Conservation (phyloP, 2,113 vertebrate species). For the Desmodus rotundus region DNA sequence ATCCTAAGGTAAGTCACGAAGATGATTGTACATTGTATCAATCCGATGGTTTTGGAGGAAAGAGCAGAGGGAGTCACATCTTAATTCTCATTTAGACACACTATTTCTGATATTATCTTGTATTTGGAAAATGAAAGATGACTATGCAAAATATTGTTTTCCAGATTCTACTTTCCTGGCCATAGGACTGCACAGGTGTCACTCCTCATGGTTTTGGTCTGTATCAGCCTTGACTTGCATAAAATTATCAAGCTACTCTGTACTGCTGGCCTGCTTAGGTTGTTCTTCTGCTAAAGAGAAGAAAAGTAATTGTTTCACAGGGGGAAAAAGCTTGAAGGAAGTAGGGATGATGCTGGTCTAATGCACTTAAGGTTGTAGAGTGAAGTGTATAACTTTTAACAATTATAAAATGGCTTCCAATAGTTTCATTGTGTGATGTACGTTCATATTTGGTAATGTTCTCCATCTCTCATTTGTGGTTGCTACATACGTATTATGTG, state of each 20-base stretch:
- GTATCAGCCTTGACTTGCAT: neutral
- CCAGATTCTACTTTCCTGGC: neutral
- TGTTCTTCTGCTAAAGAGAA: neutral
- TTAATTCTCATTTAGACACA: neutral
- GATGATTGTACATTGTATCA: neutral
- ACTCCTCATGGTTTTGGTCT: neutral
- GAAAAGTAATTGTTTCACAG: neutral
- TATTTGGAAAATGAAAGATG: conserved; percentile 27
- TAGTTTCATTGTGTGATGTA: neutral
- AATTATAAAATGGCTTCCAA: neutral
- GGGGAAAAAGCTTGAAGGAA: neutral
- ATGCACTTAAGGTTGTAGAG: neutral
- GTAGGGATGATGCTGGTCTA: neutral
- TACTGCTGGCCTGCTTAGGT: neutral
- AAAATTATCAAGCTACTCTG: neutral
- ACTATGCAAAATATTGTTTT: neutral
- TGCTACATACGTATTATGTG: neutral
- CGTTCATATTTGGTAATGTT: neutral
- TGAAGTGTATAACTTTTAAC: neutral
- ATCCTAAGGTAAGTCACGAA: neutral
- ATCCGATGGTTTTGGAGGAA: neutral
- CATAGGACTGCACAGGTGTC: neutral
- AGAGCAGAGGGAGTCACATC: neutral
- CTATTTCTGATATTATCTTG: neutral
- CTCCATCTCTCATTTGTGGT: neutral